These are phyloP conservation scores for Baccha elongata DNA, from an alignment of 2,888 invertebrate genomes.

Conservation along the genomic window DNA sequence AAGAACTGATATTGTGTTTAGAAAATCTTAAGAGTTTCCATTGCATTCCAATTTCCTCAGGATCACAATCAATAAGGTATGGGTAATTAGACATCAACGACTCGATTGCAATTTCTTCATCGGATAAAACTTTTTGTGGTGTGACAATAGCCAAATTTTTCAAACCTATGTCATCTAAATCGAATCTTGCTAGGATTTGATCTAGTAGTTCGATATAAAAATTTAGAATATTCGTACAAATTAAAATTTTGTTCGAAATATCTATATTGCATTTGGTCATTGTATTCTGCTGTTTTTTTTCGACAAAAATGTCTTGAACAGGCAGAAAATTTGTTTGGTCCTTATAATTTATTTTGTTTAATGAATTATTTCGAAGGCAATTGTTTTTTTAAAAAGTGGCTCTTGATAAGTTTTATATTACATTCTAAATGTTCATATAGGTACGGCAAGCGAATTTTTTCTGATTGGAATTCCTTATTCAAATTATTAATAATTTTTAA, in stretches of 20 bases:
- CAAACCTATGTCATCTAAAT: conserved; percentile 8
- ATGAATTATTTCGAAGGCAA: background rate
- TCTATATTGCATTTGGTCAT: background rate
- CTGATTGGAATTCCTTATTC: conserved; percentile 63
- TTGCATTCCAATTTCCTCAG: conserved; percentile 1
- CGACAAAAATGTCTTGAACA: background rate
- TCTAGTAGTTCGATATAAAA: conserved; percentile 19
- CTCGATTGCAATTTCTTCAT: conserved; percentile 10
- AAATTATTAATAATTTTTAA: conserved; percentile 59
- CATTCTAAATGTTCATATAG: conserved; percentile 49
- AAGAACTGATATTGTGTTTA: conserved; percentile 1
- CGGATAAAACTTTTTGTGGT: conserved; percentile 20
- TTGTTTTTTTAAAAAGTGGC: conserved; percentile 48
- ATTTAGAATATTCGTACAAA: conserved; percentile 2
- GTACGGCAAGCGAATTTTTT: conserved; percentile 53
- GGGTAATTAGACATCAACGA: background rate
- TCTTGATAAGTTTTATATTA: conserved; percentile 59
- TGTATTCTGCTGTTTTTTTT: background rate
- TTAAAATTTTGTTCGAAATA: conserved; percentile 11
- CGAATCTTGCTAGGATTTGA: conserved; percentile 5
- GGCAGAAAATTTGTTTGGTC: conserved; percentile 4
- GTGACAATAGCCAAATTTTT: conserved; percentile 14
- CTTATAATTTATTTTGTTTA: conserved; percentile 28
- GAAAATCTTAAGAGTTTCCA: conserved; percentile 21
- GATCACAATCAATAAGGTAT: conserved; percentile 8